These are phyloP conservation scores for Neuroscelio doddi DNA, from an alignment of 2,888 invertebrate genomes.

Conservation along the genomic window DNA sequence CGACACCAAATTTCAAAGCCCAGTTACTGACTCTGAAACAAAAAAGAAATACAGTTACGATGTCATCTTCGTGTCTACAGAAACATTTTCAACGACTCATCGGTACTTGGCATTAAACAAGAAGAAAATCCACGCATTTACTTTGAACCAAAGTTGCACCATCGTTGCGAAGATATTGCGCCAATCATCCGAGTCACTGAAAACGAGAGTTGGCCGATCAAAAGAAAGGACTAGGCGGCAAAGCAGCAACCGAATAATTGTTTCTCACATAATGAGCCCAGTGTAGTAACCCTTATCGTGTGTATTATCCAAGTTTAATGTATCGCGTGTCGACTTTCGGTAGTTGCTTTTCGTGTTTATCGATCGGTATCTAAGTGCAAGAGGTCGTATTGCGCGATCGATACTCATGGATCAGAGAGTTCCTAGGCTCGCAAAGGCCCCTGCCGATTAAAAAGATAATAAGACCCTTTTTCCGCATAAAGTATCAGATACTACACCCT, in stretches of 20 bases:
- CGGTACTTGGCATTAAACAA: too few species aligned
- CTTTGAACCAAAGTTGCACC: too few species aligned
- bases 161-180: too few species aligned
- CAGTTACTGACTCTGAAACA: constrained; percentile 90
- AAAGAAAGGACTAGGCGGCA: too few species aligned
- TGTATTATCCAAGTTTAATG: constrained; percentile 38
- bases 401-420: constrained; percentile 42
- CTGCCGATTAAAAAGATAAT: constrained; percentile 35
- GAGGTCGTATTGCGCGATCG: constrained; percentile 47
- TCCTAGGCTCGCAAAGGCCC: constrained; percentile 16
- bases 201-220: too few species aligned
- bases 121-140: too few species aligned
- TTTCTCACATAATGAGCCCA: constrained; percentile 32
- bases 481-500: constrained; percentile 36
- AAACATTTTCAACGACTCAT: too few species aligned
- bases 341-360: constrained; percentile 44
- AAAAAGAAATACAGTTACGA: too few species aligned
- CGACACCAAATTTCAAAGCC: constrained; percentile 92
- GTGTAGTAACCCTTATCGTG: constrained; percentile 30
- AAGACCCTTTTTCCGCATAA: constrained; percentile 28
- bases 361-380: constrained; percentile 42
- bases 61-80: constrained; percentile 1
- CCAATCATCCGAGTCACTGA: too few species aligned
- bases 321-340: constrained; percentile 47
- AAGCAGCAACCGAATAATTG: constrained; percentile 37